These are phyloP conservation scores for Ciona savignyi DNA, from an alignment of 23 tunicate species.

Conservation along the genomic window DNA sequence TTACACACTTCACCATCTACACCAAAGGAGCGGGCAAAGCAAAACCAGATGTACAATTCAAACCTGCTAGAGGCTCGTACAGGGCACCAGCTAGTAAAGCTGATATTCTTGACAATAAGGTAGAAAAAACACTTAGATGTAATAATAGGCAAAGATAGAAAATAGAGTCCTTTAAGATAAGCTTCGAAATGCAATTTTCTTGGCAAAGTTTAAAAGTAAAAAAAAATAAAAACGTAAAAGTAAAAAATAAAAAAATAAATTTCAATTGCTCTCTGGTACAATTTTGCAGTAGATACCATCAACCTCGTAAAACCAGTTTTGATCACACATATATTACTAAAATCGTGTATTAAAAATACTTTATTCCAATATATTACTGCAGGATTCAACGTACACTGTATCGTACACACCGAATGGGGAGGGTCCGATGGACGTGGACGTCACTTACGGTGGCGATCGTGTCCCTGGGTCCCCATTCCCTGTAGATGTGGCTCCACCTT, in stretches of 20 bases:
- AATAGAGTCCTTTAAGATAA: no score
- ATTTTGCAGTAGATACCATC: no score
- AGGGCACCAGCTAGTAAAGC: slow-evolving; percentile 53
- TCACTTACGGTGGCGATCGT: slow-evolving; percentile 91
- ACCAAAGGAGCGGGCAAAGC: slow-evolving; percentile 96
- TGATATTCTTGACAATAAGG: slow-evolving; percentile 81
- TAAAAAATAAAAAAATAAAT: no score
- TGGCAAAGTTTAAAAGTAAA: no score
- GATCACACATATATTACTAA: no score
- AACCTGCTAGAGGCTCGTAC: slow-evolving; percentile 56
- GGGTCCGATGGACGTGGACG: slow-evolving; percentile 95
- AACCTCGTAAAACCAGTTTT: no score
- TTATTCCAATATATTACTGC: background rate
- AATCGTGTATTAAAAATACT: no score
- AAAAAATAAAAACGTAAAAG: no score
- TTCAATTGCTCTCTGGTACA: no score
- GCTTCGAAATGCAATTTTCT: no score
- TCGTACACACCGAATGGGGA: slow-evolving; percentile 79
- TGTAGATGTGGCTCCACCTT: slow-evolving; percentile 79
- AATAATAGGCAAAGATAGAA: no score
- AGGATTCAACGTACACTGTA: slow-evolving; percentile 92
- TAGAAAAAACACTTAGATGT: background rate
- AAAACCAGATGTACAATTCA: slow-evolving; percentile 84
- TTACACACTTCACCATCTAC: slow-evolving; percentile 79
- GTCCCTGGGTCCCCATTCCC: slow-evolving; percentile 83